Conservation (phyloP, 2,113 vertebrate genomes). For the Aphyosemion australe region DNA sequence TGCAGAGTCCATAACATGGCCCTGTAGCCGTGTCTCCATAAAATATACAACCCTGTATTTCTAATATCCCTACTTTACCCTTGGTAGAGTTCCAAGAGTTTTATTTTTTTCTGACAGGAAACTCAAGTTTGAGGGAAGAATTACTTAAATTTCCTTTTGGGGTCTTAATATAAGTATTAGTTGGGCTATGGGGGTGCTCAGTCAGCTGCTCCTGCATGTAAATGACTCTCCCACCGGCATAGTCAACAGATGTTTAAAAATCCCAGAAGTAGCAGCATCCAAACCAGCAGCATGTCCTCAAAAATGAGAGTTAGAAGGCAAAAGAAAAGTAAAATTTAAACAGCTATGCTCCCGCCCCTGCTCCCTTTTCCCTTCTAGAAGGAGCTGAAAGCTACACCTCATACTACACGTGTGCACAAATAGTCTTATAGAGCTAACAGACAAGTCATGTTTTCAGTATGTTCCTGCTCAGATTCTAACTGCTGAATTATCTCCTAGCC, state of each 20-base stretch:
- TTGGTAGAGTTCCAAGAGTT: not conserved
- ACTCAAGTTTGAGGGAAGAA: not conserved
- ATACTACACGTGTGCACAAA: too few species aligned
- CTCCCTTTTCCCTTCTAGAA: too few species aligned
- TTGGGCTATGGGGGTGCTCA: not conserved
- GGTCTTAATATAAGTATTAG: not conserved
- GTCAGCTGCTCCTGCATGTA: slow-evolving; percentile 6
- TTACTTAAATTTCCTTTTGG: not conserved
- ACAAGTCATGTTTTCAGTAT: too few species aligned
- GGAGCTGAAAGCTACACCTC: too few species aligned
- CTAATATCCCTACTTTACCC: not conserved
- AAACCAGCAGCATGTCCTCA: not conserved
- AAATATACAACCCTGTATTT: not conserved
- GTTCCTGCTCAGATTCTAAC: too few species aligned
- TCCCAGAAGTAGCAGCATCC: not conserved
- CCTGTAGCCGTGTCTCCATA: not conserved
- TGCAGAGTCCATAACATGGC: not conserved
- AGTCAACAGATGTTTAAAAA: slow-evolving; percentile 12
- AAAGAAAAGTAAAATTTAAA: not conserved
- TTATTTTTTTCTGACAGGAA: not conserved
- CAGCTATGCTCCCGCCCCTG: too few species aligned
- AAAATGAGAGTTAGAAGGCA: not conserved
- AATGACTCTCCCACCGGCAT: not conserved
- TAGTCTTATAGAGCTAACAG: too few species aligned
- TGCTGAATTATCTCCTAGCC: too few species aligned